These are phyloP conservation scores for Sarcophaga rosellei DNA, from an alignment of 2,888 invertebrate genomes.

Conservation along the genomic window DNA sequence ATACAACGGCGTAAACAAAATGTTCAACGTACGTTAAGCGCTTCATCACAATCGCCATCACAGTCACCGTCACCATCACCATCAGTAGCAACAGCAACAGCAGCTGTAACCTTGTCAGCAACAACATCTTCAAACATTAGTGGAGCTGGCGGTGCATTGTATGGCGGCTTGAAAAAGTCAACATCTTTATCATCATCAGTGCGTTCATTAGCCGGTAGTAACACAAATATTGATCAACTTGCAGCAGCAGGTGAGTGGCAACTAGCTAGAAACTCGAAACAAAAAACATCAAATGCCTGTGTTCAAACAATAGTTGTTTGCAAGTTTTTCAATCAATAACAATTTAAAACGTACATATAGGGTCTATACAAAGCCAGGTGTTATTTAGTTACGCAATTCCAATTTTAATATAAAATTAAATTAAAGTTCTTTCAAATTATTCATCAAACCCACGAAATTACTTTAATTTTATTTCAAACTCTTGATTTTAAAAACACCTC, in stretches of 20 bases:
- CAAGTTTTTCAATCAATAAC: slow-evolving; percentile 41
- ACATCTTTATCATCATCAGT: slow-evolving; percentile 65
- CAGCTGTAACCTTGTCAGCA: slow-evolving; percentile 67
- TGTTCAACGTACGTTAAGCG: slow-evolving; percentile 78
- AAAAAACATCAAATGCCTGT: slow-evolving; percentile 9
- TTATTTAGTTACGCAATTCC: too few species aligned
- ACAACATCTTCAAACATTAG: slow-evolving; percentile 66
- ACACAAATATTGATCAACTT: slow-evolving; percentile 65
- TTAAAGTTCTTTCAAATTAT: too few species aligned
- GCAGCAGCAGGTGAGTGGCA: slow-evolving; percentile 66
- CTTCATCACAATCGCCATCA: slow-evolving; percentile 62
- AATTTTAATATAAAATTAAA: too few species aligned
- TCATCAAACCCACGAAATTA: too few species aligned
- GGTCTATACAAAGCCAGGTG: background rate
- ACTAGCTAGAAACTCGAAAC: slow-evolving; percentile 26
- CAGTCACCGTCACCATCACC: slow-evolving; percentile 8
- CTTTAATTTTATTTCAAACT: too few species aligned
- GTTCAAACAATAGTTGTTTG: slow-evolving; percentile 33
- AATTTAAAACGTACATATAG: background rate
- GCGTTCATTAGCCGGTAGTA: slow-evolving; percentile 67
- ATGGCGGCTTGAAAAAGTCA: slow-evolving; percentile 61
- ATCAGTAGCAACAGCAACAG: slow-evolving; percentile 45
- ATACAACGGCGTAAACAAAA: slow-evolving; percentile 85
- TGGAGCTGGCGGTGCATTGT: slow-evolving; percentile 1
- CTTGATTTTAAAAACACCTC: background rate